Percentiles rank a stretch among this genome's conserved stretches.
phyloP scores from a whole-genome alignment of 1,140 invertebrate species.

The Drosophila tristis region DNA sequence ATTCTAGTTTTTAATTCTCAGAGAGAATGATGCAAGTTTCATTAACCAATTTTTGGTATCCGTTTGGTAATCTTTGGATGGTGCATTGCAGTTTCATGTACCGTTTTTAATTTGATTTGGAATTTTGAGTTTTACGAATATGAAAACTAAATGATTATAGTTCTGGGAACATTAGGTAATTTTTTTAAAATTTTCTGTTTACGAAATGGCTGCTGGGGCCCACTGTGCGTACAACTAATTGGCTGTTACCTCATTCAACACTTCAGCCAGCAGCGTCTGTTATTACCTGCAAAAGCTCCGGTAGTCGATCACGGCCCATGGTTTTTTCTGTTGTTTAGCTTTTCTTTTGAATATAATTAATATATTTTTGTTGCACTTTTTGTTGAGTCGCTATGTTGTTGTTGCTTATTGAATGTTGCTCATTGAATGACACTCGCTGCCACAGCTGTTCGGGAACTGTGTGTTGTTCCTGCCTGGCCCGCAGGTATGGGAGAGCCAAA shows the following conservation, averaged over 20 bases:
- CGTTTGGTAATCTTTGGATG: too few species aligned
- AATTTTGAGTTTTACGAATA: too few species aligned
- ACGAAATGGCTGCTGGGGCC: too few species aligned
- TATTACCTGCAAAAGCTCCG: slow-evolving; percentile 80
- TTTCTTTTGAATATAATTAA: slow-evolving; percentile 6
- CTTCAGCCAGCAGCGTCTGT: neutral
- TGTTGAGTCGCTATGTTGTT: slow-evolving; percentile 12
- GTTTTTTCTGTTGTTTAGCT: slow-evolving; percentile 1
- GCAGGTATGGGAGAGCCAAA: slow-evolving; percentile 34
- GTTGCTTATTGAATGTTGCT: slow-evolving; percentile 4
- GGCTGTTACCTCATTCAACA: slow-evolving; percentile 33
- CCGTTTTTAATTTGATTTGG: too few species aligned
- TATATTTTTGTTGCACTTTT: slow-evolving; percentile 23
- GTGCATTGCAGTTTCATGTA: too few species aligned
- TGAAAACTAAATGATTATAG: too few species aligned
- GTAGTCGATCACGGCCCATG: slow-evolving; percentile 79
- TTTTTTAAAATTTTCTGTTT: too few species aligned
- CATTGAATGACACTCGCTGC: neutral
- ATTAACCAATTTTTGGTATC: too few species aligned
- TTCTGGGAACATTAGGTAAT: too few species aligned
- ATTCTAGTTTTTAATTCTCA: neutral
- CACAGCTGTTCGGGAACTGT: slow-evolving; percentile 16
- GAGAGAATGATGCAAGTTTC: too few species aligned
- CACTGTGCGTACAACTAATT: slow-evolving; percentile 29
- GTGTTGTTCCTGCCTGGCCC: slow-evolving; percentile 15